Evolutionary conservation across 1,140 invertebrate species (phyloP), one percentile per base, ranked within the genome.

Genomic region (Bombus fervidus): DNA sequence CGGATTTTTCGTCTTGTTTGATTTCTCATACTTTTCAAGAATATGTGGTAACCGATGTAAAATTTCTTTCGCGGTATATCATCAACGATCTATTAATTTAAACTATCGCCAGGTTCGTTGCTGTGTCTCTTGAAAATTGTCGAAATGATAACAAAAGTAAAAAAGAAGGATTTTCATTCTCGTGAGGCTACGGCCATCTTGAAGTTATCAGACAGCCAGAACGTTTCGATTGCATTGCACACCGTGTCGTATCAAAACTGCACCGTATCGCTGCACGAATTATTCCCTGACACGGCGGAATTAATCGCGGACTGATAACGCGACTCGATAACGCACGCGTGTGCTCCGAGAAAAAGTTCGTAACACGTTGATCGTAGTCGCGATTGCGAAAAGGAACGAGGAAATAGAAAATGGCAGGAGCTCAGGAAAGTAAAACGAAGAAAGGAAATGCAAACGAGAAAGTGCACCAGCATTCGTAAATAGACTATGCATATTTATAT

Each of bases 281-380:
- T 78, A 69, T 84, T 84, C 75, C 75, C 64, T 59, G 82, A 57
- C 47, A 53, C 75, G 82, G 6, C 66, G 75, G 75, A 69, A 59
- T 78, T 78, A 78, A 84, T 79, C 82, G 64, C 37, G 0, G 64
- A n/a, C 28, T 53, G 82, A 84, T 71, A 78, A 84, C 68, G 47
- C 31, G 18, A 28, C 47, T 47, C 68, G 53, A 72, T 66, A 81
- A 57, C 69, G 83, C 22, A 22, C 5, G 31, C 22, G 28, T 13
- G 53, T 53, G 25, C 25, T 59, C 39, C 9, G 47, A 39, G 47
- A 37, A 66, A 18, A 72, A 72, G 37, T 53, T 47, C 41, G 1
- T n/a, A 41, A 34, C 81, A n/a, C 2, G 39, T 37, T 41, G 62
- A 80, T 80, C 66, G 39, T 39, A 13, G 41, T 28, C 18, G 6